These are phyloP conservation scores for Capricornis sumatraensis DNA, from an alignment of 2,113 vertebrate genomes.

Conservation along the genomic window DNA sequence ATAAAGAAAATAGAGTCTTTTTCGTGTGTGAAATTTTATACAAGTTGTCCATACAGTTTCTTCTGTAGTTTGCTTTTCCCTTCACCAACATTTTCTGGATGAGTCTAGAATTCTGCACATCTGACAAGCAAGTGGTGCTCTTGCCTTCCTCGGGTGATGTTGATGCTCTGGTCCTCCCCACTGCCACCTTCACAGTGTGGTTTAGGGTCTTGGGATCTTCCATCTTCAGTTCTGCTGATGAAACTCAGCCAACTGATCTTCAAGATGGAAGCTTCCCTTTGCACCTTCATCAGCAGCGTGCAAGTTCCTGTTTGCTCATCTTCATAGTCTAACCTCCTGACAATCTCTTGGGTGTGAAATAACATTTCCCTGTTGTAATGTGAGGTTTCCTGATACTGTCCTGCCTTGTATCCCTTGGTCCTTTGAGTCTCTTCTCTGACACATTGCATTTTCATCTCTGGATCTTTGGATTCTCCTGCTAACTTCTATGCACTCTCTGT, in stretches of 20 bases:
- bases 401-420: background rate
- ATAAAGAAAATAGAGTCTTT: fast-evolving
- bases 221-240: fast-evolving
- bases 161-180: background rate
- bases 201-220: background rate
- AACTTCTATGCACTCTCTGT: background rate
- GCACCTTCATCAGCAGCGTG: fast-evolving
- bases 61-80: background rate
- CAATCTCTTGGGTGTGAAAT: fast-evolving
- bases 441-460: background rate
- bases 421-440: background rate
- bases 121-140: background rate
- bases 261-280: fast-evolving
- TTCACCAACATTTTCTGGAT: background rate
- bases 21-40: background rate
- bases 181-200: background rate
- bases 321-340: fast-evolving
- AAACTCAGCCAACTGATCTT: background rate
- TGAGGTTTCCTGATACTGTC: background rate
- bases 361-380: background rate
- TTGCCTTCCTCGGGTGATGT: background rate
- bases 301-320: no score
- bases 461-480: background rate
- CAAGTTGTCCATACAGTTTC: fast-evolving
- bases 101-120: background rate